These are phyloP conservation scores for Meloe dianella DNA, from an alignment of 2,888 invertebrate genomes.

Conservation along the genomic window DNA sequence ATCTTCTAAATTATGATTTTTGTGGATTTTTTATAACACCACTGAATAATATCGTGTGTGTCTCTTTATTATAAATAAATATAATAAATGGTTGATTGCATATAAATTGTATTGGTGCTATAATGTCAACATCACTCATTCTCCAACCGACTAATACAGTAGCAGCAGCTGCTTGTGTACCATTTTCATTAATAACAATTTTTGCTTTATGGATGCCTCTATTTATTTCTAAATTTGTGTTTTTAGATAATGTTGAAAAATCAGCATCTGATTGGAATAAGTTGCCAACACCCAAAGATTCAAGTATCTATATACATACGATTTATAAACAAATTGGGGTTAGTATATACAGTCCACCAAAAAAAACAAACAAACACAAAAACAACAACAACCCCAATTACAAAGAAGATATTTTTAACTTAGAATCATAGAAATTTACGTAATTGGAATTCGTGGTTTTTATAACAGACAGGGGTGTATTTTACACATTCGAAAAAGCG, in stretches of 20 bases:
- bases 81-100: constrained; percentile 88
- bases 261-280: constrained; percentile 63
- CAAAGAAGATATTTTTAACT: too few relatives aligned
- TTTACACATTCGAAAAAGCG: too few relatives aligned
- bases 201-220: constrained; percentile 79
- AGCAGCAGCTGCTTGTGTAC: constrained; percentile 85
- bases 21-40: constrained; percentile 65
- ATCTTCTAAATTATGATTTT: neutral
- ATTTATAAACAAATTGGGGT: constrained; percentile 30
- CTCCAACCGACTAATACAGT: constrained; percentile 84
- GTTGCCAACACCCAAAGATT: constrained; percentile 64
- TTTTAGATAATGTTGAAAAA: constrained; percentile 63
- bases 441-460: too few relatives aligned
- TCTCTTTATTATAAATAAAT: constrained; percentile 74
- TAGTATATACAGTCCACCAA: constrained; percentile 28
- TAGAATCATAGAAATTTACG: too few relatives aligned
- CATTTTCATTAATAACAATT: constrained; percentile 83
- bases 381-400: too few relatives aligned
- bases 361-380: too few relatives aligned
- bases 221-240: constrained; percentile 60
- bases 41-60: constrained; percentile 70
- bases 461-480: too few relatives aligned
- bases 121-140: constrained; percentile 62
- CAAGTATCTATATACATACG: constrained; percentile 56
- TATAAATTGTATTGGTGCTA: constrained; percentile 76